Base-by-base conservation (phyloP, 2,113 vertebrate genomes). In the Tragelaphus imberbis region DNA sequence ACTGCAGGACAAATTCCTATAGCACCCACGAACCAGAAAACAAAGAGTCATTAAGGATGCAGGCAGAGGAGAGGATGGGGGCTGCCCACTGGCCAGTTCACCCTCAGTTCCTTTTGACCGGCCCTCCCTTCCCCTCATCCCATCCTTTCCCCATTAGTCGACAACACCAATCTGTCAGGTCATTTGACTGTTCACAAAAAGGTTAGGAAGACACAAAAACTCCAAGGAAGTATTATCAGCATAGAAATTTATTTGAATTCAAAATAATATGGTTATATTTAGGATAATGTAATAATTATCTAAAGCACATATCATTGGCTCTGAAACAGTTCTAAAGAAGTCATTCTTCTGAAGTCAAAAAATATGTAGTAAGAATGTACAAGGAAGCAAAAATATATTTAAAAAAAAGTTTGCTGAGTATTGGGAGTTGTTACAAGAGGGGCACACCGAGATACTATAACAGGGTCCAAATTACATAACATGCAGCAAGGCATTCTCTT, bases 171-270 rank as follows among this genome's bases (percentile, higher is more conserved):
- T 23, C 75, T 89, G 36, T 87, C 80, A 92, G 33, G 53, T 55
- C 55, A 51, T 44, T 40, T 77, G 21, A 86, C 7, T 88, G 44
- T 40, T 77, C 49, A 27, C 30, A 44, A 92, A 75, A 92, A 77
- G 68, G 30, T 21, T 47, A 58, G 33, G 8, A 91, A 95, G 95
- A 98, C 94, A 49, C 93, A 97, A 95, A 97, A 90, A 93, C 58
- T 63, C 92, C 87, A 88, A 96, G 49, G 86, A 97, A 94, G 58
- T 95, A 98, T 98, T 98, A 98, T n/a, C 80, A 98, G 98, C 53
- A 98, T 98, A 98, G 94, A 98, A 98, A 98, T 99, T 99, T 98
- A 98, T 99, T 99, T 98, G 0, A 98, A 96, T 98, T 98, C 97
- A 99, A 99, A 99, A 98, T 98, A 98, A 98, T 91, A 93, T 53